Conservation (phyloP, 2,797 vertebrate genomes). For the Alosa sapidissima region DNA sequence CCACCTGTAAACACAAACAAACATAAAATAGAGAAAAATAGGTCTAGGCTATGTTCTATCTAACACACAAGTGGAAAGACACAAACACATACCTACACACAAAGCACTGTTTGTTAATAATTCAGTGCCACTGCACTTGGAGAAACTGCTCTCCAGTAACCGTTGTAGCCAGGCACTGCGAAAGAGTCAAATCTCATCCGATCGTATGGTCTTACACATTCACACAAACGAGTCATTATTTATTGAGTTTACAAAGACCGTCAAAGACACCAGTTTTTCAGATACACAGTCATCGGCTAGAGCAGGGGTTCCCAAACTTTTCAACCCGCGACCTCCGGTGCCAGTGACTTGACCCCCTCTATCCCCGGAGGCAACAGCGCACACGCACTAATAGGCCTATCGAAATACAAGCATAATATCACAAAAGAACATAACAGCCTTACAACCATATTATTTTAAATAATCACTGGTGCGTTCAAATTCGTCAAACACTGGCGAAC, state of each 20-base stretch:
- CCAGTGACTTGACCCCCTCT: too few relatives aligned
- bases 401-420: too few relatives aligned
- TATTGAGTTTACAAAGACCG: not conserved
- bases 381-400: too few relatives aligned
- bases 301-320: too few relatives aligned
- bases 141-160: slow-evolving; percentile 73
- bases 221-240: slow-evolving; percentile 23
- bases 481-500: too few relatives aligned
- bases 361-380: too few relatives aligned
- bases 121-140: slow-evolving; percentile 44
- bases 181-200: slow-evolving; percentile 80
- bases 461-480: too few relatives aligned
- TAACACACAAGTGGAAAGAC: not conserved
- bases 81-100: not conserved
- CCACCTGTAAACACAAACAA: slow-evolving; percentile 12
- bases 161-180: slow-evolving; percentile 72
- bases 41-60: not conserved
- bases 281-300: too few relatives aligned
- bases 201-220: slow-evolving; percentile 74
- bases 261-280: not conserved
- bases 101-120: slow-evolving; percentile 44
- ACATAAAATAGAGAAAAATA: not conserved
- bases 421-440: too few relatives aligned
- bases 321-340: too few relatives aligned
- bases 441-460: too few relatives aligned